Conservation (phyloP, 2,888 invertebrate genomes). For the Muscina levida region DNA sequence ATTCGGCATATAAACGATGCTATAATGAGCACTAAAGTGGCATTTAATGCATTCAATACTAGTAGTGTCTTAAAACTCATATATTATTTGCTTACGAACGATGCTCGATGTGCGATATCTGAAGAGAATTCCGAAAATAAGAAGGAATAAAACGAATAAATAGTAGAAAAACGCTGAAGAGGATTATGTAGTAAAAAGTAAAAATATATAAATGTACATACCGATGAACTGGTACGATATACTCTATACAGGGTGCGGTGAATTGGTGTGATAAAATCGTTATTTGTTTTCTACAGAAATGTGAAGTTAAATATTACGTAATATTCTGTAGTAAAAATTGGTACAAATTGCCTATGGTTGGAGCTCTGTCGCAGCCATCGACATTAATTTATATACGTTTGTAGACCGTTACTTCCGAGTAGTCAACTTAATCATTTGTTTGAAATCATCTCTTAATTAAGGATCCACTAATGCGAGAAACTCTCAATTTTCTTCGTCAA, state of each 20-base stretch:
- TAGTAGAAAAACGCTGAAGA: conserved; percentile 10
- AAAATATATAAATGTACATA: neutral
- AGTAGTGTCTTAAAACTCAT: conserved; percentile 50
- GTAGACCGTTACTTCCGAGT: too few species aligned
- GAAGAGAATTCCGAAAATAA: conserved; percentile 4
- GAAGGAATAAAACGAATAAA: neutral
- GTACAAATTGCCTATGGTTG: too few species aligned
- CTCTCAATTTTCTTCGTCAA: too few species aligned
- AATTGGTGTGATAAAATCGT: neutral
- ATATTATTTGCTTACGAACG: conserved; percentile 43
- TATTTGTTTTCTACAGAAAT: too few species aligned
- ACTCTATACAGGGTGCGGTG: too few species aligned
- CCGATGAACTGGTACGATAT: neutral
- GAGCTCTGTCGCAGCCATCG: too few species aligned
- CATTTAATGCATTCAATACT: conserved; percentile 56
- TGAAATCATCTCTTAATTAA: too few species aligned
- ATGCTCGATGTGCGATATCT: conserved; percentile 2
- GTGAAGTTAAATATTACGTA: too few species aligned
- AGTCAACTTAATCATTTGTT: too few species aligned
- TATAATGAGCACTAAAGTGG: conserved; percentile 57
- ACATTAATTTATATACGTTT: too few species aligned
- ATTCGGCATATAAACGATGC: conserved; percentile 58
- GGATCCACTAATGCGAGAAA: too few species aligned
- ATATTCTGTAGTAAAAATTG: too few species aligned
- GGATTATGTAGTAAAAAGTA: conserved; percentile 10